Percentiles rank a stretch among this genome's conserved stretches.
These are phyloP conservation scores for Micropoecilia bifurca DNA, from an alignment of 2,797 vertebrate species.

Conservation along the genomic window DNA sequence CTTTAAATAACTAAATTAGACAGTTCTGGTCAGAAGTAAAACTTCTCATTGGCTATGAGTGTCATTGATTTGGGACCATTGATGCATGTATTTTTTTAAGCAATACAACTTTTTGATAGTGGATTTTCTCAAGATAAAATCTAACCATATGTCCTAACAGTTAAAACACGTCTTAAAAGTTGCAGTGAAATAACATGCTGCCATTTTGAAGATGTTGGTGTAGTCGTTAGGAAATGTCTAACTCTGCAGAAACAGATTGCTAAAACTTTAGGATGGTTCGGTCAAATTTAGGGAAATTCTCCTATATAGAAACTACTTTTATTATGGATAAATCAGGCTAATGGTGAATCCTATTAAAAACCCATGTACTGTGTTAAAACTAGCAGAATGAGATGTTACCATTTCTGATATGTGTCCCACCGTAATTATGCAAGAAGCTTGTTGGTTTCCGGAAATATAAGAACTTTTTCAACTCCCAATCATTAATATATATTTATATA, in stretches of 20 bases:
- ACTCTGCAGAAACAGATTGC: background rate
- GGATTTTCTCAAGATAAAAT: background rate
- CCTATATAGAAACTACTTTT: background rate
- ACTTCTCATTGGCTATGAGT: background rate
- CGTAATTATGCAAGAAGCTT: background rate
- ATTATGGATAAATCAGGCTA: background rate
- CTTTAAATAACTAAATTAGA: background rate
- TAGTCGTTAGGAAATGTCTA: background rate
- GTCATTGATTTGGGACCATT: background rate
- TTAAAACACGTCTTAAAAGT: background rate
- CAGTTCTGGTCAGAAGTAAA: background rate
- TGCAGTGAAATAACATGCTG: background rate
- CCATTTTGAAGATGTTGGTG: background rate
- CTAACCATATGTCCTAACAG: background rate
- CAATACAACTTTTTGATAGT: background rate
- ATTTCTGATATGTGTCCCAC: background rate
- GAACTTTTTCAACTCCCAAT: background rate
- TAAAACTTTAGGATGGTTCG: background rate
- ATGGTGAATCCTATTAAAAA: background rate
- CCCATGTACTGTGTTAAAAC: background rate
- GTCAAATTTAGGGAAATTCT: background rate
- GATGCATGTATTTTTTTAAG: background rate
- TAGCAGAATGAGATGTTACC: background rate
- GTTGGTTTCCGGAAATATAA: background rate
- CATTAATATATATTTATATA: background rate